A percentile compares a stretch with the other conserved stretches of the same genome.
phyloP scores from a whole-genome alignment of 2,888 invertebrate species.

The Platycheirus albimanus region DNA sequence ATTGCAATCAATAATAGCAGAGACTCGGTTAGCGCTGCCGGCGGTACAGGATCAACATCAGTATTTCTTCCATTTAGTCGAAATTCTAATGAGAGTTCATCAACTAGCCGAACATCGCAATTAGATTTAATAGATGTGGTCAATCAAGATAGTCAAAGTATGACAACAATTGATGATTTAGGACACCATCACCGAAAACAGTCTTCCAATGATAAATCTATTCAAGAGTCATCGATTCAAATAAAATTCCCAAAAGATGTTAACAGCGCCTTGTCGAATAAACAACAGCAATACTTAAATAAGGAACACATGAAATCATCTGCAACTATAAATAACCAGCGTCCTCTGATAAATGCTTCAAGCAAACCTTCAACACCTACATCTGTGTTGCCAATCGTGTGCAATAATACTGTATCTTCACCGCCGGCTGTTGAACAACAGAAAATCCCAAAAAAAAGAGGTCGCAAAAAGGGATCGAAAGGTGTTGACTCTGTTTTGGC shows the following conservation, averaged over 20 bases:
- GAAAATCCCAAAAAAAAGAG: conserved; percentile 80
- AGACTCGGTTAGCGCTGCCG: conserved; percentile 33
- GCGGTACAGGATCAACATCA: conserved; percentile 18
- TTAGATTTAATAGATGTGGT: conserved; percentile 76
- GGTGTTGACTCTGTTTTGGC: conserved; percentile 81
- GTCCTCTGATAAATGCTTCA: conserved; percentile 11
- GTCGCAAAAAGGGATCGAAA: conserved; percentile 82
- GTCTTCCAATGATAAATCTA: conserved; percentile 51
- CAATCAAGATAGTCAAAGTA: conserved; percentile 71
- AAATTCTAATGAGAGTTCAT: conserved; percentile 78
- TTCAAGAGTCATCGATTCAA: neutral
- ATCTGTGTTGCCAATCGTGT: neutral
- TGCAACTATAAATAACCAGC: neutral
- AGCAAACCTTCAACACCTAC: conserved; percentile 45
- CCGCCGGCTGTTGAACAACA: conserved; percentile 36
- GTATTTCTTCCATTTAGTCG: conserved; percentile 64
- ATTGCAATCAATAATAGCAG: conserved; percentile 44
- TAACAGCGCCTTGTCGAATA: too few relatives aligned
- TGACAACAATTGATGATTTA: conserved; percentile 74
- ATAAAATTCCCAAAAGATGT: conserved; percentile 45
- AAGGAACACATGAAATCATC: conserved; percentile 27
- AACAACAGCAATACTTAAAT: conserved; percentile 34
- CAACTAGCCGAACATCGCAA: conserved; percentile 78
- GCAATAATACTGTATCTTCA: conserved; percentile 5
- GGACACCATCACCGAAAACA: conserved; percentile 49